Percentiles rank a stretch among this genome's conserved stretches.
Conservation (phyloP, 2,113 vertebrate genomes). For the Bos javanicus region DNA sequence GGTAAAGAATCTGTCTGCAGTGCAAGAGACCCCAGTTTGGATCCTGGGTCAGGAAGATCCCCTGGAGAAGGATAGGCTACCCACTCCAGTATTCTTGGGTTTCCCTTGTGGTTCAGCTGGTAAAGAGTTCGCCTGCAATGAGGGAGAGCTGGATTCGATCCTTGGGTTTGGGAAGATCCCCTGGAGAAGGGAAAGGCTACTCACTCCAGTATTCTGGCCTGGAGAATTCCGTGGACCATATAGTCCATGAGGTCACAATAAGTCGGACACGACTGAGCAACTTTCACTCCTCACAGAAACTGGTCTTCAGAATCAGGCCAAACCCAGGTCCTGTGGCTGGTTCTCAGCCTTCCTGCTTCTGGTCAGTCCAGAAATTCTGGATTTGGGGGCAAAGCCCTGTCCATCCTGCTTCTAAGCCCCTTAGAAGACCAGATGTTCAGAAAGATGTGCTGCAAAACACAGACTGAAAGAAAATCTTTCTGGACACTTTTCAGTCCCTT, state of each 20-base stretch:
- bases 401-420: too few relatives aligned
- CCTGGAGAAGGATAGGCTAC: not conserved
- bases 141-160: not conserved
- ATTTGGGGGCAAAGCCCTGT: not conserved
- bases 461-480: not conserved
- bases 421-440: not conserved
- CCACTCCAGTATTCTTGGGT: not conserved
- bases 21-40: not conserved
- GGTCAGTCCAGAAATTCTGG: not conserved
- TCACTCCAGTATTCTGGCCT: not conserved
- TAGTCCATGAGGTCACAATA: not conserved
- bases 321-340: not conserved
- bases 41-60: not conserved
- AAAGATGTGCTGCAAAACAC: accelerated
- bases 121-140: not conserved
- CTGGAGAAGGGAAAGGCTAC: not conserved
- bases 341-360: not conserved
- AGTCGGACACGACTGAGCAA: not conserved
- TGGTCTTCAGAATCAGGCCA: not conserved
- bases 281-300: not conserved
- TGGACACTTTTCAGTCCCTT: not conserved
- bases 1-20: not conserved
- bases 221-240: not conserved
- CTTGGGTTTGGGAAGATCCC: not conserved
- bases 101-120: not conserved